phyloP scores from a whole-genome alignment of 92 coral and sea anemone genomes.

The Zoanthus solanderi region DNA sequence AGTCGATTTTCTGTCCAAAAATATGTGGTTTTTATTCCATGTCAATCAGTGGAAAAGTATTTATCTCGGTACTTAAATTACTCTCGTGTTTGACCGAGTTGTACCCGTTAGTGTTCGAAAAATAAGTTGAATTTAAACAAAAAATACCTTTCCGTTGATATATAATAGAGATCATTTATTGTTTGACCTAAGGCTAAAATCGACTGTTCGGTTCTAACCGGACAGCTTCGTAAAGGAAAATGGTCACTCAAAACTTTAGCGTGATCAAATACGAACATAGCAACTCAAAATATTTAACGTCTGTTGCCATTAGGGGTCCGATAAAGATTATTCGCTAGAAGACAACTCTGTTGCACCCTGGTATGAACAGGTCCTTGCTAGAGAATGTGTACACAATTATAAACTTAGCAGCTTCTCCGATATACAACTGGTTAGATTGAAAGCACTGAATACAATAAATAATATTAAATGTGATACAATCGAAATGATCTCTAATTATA shows the following conservation, averaged over 20 bases:
- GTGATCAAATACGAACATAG: not conserved
- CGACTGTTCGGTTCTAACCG: not conserved
- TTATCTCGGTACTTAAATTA: too few relatives aligned
- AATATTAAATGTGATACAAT: too few relatives aligned
- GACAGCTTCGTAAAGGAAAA: not conserved
- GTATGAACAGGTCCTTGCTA: not conserved
- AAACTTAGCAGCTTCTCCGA: not conserved
- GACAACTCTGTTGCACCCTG: not conserved
- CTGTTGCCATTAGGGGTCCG: not conserved
- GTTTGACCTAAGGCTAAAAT: not conserved
- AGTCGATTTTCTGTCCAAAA: too few relatives aligned
- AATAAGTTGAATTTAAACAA: not conserved
- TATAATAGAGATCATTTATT: not conserved
- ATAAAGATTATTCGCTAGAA: not conserved
- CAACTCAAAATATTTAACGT: not conserved
- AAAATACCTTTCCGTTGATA: not conserved
- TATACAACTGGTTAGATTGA: too few relatives aligned
- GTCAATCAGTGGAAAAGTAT: too few relatives aligned
- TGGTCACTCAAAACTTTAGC: not conserved
- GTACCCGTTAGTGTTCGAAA: not conserved
- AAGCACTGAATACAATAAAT: too few relatives aligned
- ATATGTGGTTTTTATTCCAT: too few relatives aligned
- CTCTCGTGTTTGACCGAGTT: not conserved
- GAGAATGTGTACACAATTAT: not conserved
- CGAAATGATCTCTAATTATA: too few relatives aligned